phyloP scores from a whole-genome alignment of 2,797 vertebrate species.

The Lycodopsis pacificus region DNA sequence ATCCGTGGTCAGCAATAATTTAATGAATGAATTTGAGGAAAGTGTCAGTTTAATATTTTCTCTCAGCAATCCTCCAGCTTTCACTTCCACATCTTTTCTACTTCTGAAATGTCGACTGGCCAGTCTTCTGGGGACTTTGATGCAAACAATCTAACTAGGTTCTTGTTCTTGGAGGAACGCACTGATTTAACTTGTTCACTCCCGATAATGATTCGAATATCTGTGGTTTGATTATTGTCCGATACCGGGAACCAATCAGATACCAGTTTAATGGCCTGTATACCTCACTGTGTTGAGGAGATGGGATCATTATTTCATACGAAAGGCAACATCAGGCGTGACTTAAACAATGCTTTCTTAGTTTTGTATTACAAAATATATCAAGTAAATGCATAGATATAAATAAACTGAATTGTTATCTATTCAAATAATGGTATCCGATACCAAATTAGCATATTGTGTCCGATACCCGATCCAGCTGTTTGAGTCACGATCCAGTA shows the following conservation, averaged over 20 bases:
- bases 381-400: background rate
- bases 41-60: conserved; percentile 40
- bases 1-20: conserved; percentile 49
- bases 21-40: conserved; percentile 39
- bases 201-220: background rate
- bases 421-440: background rate
- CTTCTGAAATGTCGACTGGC: conserved; percentile 41
- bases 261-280: background rate
- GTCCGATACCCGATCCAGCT: background rate
- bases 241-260: background rate
- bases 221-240: background rate
- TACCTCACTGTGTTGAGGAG: background rate
- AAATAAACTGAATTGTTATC: background rate
- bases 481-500: background rate
- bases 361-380: background rate
- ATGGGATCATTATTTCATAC: background rate
- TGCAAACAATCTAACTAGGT: conserved; percentile 50
- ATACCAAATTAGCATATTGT: too few species aligned
- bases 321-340: background rate
- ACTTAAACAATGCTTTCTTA: background rate
- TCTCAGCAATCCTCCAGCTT: conserved; percentile 39
- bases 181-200: background rate
- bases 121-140: conserved; percentile 39
- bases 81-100: conserved; percentile 33
- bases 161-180: conserved; percentile 18